A percentile compares a stretch with the other conserved stretches of the same genome.
Conservation (phyloP, 2,888 invertebrate species). For the Siphlonurus alternatus region DNA sequence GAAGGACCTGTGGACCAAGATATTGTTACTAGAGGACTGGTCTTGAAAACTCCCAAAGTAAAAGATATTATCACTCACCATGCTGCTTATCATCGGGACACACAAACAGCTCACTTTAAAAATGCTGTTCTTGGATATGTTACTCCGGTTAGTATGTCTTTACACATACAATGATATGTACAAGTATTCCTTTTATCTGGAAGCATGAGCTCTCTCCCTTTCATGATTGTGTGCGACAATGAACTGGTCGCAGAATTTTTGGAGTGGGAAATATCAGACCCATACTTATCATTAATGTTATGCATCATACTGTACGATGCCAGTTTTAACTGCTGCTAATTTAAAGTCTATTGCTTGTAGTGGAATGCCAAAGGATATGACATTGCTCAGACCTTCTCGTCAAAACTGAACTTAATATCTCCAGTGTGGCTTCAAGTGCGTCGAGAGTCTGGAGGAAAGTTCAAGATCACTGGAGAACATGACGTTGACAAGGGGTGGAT, state of each 20-base stretch:
- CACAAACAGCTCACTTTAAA: conserved; percentile 41
- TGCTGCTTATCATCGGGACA: conserved; percentile 54
- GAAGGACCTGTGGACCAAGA: not conserved
- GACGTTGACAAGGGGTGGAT: conserved; percentile 79
- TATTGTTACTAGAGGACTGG: not conserved
- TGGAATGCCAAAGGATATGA: conserved; percentile 94
- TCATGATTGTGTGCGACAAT: no score
- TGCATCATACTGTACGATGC: no score
- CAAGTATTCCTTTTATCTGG: no score
- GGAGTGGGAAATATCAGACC: no score
- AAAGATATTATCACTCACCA: conserved; percentile 63
- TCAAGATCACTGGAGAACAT: conserved; percentile 53
- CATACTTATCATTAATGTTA: no score
- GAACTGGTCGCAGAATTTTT: no score
- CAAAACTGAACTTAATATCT: conserved; percentile 78
- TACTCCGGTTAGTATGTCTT: conserved; percentile 74
- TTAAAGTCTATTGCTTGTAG: no score
- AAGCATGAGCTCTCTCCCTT: no score
- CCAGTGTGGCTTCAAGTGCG: conserved; percentile 90
- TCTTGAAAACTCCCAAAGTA: conserved; percentile 30
- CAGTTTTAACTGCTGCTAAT: no score
- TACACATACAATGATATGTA: no score
- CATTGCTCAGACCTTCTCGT: conserved; percentile 72
- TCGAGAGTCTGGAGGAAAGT: conserved; percentile 40
- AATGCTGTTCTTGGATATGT: conserved; percentile 76